These are phyloP conservation scores for Drosophila peninsularis DNA, from an alignment of 2,888 invertebrate species.

Conservation along the genomic window DNA sequence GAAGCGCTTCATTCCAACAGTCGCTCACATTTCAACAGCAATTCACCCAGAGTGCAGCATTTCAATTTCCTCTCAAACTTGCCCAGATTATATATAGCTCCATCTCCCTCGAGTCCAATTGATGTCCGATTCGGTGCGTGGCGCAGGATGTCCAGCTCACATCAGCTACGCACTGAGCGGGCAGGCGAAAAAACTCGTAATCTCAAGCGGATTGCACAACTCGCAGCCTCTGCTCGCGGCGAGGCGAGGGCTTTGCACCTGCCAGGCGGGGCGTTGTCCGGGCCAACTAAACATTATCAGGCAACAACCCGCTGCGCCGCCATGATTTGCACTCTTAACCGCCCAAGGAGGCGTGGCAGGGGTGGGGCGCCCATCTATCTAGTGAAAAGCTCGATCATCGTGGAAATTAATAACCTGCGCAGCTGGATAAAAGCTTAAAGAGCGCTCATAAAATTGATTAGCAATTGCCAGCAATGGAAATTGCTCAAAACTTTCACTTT, in stretches of 20 bases:
- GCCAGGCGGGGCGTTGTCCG: not conserved
- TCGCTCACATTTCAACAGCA: too few species aligned
- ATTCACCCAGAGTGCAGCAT: not conserved
- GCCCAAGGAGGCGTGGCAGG: conserved; percentile 15
- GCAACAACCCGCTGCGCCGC: conserved; percentile 21
- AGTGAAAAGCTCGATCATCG: conserved; percentile 28
- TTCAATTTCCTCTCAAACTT: conserved; percentile 20
- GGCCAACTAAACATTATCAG: conserved; percentile 37
- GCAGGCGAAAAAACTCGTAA: conserved; percentile 26
- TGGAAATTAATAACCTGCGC: conserved; percentile 38
- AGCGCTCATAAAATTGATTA: conserved; percentile 63
- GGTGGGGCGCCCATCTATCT: not conserved
- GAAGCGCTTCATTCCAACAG: too few species aligned
- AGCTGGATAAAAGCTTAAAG: conserved; percentile 32
- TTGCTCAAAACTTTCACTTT: conserved; percentile 51
- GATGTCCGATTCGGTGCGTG: conserved; percentile 14
- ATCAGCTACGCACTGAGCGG: conserved; percentile 54
- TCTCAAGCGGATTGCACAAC: conserved; percentile 52
- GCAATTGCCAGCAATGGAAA: conserved; percentile 42
- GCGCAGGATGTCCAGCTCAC: not conserved
- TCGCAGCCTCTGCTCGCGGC: conserved; percentile 1
- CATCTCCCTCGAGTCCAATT: conserved; percentile 5
- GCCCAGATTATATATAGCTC: not conserved
- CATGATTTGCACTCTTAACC: conserved; percentile 26
- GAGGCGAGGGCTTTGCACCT: conserved; percentile 1